Conservation (phyloP, 64 coral and sea anemone genomes). For the Cladopsammia gracilis region DNA sequence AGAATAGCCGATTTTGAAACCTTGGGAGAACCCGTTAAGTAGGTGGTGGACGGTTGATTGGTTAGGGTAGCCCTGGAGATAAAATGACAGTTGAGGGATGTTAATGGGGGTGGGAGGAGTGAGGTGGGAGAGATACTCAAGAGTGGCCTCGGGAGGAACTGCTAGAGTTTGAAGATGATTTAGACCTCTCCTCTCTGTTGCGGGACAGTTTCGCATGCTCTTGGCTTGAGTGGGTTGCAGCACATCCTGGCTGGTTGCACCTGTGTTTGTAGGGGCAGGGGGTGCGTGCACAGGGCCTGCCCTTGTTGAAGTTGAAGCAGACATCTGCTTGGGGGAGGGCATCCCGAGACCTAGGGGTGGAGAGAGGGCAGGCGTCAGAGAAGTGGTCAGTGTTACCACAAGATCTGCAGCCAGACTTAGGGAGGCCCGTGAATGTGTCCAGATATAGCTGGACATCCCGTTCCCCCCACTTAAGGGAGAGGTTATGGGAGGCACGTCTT, state of each 20-base stretch:
- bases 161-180: neutral
- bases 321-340: neutral
- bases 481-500: neutral
- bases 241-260: neutral
- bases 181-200: neutral
- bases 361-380: neutral
- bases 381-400: neutral
- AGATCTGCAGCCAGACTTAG: neutral
- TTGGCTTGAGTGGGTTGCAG: neutral
- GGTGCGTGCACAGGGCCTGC: neutral
- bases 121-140: neutral
- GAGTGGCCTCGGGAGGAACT: neutral
- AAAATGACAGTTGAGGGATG: neutral
- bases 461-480: neutral
- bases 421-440: neutral
- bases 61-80: neutral
- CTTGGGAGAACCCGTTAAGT: neutral
- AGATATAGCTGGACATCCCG: neutral
- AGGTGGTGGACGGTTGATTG: neutral
- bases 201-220: neutral
- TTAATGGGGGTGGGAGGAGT: neutral
- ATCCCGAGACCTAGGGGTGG: neutral
- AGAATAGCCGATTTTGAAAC: neutral
- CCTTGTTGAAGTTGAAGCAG: neutral
- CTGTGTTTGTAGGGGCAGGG: neutral